These are phyloP conservation scores for Pantherophis guttatus DNA, from an alignment of 2,113 vertebrate species.

Conservation along the genomic window DNA sequence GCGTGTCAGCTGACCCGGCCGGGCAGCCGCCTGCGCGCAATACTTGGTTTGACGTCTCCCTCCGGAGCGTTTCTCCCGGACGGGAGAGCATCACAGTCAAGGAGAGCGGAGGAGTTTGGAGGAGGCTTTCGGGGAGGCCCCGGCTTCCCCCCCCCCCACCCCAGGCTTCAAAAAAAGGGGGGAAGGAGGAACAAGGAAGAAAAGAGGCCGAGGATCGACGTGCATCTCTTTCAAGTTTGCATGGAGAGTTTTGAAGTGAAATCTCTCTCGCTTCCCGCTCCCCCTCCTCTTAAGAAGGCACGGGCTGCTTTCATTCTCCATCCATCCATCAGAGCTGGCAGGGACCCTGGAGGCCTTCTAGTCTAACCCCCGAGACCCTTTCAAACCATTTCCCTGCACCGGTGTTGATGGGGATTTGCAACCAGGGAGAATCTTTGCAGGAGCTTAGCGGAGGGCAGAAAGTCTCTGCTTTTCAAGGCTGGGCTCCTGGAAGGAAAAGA, in stretches of 20 bases:
- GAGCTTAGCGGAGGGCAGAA: not conserved
- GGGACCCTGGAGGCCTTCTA: no score
- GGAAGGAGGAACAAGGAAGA: not conserved
- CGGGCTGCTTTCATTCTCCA: no score
- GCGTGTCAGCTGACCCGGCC: slow-evolving; percentile 48
- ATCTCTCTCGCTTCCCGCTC: no score
- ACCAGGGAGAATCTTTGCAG: not conserved
- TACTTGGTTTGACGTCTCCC: slow-evolving; percentile 42
- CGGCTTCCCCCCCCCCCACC: no score
- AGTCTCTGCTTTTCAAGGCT: not conserved
- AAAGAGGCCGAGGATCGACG: not conserved
- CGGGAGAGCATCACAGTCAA: not conserved
- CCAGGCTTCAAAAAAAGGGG: not conserved
- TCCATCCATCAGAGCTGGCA: no score
- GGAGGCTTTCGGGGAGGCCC: no score
- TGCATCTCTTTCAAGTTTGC: rapidly evolving
- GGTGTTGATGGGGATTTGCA: not conserved
- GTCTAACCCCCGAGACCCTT: no score
- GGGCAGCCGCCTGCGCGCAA: not conserved
- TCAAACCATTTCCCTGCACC: not conserved
- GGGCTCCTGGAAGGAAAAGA: not conserved
- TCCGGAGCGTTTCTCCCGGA: not conserved
- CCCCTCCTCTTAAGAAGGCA: no score
- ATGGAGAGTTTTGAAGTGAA: not conserved
- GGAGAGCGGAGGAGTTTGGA: no score